Conservation (phyloP, 2,797 vertebrate genomes). For the Hydrophis major region DNA sequence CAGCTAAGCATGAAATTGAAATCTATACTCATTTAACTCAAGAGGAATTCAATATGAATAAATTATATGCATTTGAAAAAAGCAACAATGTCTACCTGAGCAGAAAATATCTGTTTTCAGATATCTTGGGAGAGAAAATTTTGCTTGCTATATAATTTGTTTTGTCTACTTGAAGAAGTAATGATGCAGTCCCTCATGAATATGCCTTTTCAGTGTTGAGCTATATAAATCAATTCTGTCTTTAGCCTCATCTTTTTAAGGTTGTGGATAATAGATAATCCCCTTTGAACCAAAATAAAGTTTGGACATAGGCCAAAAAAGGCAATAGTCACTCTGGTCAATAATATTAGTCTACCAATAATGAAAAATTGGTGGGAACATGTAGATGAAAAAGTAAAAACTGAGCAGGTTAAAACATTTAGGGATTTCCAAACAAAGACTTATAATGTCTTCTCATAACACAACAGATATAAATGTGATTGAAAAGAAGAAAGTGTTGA, state of each 20-base stretch:
- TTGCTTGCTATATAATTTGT: neutral
- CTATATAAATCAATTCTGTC: neutral
- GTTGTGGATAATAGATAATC: neutral
- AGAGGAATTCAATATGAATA: neutral
- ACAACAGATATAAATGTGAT: neutral
- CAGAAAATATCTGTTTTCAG: neutral
- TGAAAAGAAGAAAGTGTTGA: neutral
- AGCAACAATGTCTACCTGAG: neutral
- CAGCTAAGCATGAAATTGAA: neutral
- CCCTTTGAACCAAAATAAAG: neutral
- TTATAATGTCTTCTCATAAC: neutral
- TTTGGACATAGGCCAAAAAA: neutral
- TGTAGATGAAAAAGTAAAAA: neutral
- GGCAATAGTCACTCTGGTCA: neutral
- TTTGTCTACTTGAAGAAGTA: neutral
- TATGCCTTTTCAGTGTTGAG: neutral
- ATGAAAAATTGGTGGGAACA: neutral
- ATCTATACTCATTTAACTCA: neutral
- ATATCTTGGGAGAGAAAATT: neutral
- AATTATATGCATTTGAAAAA: neutral
- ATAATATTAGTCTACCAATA: neutral
- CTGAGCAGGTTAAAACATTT: neutral
- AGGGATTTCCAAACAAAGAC: neutral
- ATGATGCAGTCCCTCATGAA: neutral
- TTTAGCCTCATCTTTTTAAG: neutral